Base-by-base conservation (phyloP, 2,797 vertebrate genomes). In the Pangasius macronema region DNA sequence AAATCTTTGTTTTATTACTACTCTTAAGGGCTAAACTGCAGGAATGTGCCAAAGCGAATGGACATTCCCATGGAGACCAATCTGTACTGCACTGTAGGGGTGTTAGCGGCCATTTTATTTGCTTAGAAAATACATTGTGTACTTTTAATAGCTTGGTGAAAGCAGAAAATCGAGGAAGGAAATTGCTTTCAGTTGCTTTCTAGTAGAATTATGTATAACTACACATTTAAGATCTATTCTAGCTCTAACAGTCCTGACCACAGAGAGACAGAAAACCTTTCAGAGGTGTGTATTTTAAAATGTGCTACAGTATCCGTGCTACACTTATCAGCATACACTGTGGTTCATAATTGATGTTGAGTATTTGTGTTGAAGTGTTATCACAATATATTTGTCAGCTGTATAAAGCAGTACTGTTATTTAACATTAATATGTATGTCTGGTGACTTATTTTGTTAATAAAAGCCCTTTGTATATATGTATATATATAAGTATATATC, bases 401-500 rank as follows among this genome's bases (percentile, higher is more conserved):
- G 88, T 91, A 81, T 82, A 86, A 92, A 92, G 86, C 85, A 92
- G 92, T 91, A 91, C 89, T 93, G 93, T 91, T 94, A 94, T 95
- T 95, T 93, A 93, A 95, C 93, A 94, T 90, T 84, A 94, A 93
- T 92, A 90, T 94, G 89, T 94, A 91, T 95, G 94, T 94, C 92
- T 88, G 92, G 93, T 95, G 93, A 94, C 92, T 88, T 93, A 94
- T 95, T 95, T 96, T 95, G 93, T 95, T 95, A 95, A 95, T 96
- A 95, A 96, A 96, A 93, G 87, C 89, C 42, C 77, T 91, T 89
- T 90, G 61, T 90, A 87, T 82, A 90, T 93, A 24, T 30, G 55
- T n/a, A 51, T 27, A 68, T 16, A 70, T 36, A 42, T 18, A 73
- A 24, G 18, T 5, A 27, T 22, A 4, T 49, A 9, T 77, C 13